A percentile compares a stretch with the other conserved stretches of the same genome.
Conservation (phyloP, 2,797 vertebrate genomes). For the Coregonus suidteri region DNA sequence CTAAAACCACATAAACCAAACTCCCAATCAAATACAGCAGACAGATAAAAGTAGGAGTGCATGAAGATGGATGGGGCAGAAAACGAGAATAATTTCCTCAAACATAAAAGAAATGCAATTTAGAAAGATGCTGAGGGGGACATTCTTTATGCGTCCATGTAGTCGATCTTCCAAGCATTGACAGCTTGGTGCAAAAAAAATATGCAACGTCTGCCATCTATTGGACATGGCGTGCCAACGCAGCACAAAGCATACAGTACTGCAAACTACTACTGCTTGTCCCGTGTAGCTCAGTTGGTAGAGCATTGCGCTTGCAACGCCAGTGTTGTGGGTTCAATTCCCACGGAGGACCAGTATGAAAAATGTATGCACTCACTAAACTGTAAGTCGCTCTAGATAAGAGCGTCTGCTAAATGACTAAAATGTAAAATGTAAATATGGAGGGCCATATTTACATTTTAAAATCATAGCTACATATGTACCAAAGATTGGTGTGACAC, state of each 20-base stretch:
- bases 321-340: too few species aligned
- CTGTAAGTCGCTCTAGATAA: too few species aligned
- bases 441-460: too few species aligned
- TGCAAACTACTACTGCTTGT: background rate
- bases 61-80: slow-evolving; percentile 65
- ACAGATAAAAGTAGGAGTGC: slow-evolving; percentile 53
- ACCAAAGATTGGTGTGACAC: too few species aligned
- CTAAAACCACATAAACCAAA: slow-evolving; percentile 39
- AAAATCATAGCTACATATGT: too few species aligned
- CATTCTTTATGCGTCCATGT: slow-evolving; percentile 52
- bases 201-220: slow-evolving; percentile 66
- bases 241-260: slow-evolving; percentile 29
- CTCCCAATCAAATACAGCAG: slow-evolving; percentile 53
- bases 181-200: slow-evolving; percentile 41
- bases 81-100: slow-evolving; percentile 65
- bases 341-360: too few species aligned
- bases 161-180: slow-evolving; percentile 63
- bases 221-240: slow-evolving; percentile 39
- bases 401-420: too few species aligned
- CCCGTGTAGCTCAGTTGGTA: too few species aligned
- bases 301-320: too few species aligned
- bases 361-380: too few species aligned
- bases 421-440: background rate
- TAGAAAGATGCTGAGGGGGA: slow-evolving; percentile 70
- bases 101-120: slow-evolving; percentile 75